Evolutionary conservation across 35 echinoderm and acorn worm species (phyloP).

Genomic region (Heliocidaris erythrogramma): DNA sequence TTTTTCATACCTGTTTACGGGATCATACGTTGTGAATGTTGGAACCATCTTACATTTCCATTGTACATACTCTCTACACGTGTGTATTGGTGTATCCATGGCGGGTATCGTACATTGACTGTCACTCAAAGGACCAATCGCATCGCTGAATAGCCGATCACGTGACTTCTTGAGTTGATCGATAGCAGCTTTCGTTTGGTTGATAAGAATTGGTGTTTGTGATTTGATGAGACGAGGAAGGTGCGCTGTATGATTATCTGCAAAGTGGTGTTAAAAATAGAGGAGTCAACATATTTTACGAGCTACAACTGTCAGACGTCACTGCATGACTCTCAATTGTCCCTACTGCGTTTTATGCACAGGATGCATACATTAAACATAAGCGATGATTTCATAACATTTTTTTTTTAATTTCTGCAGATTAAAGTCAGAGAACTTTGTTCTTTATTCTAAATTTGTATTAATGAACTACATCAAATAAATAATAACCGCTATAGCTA

Average conservation of each 20-base stretch:
- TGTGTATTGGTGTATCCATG: conserved; percentile 29
- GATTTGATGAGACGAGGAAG: background rate
- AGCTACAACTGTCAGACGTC: no score
- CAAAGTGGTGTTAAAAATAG: background rate
- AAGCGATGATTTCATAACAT: no score
- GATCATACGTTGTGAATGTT: conserved; percentile 49
- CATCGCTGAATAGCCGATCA: conserved; percentile 50
- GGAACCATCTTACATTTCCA: conserved; percentile 64
- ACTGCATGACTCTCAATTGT: no score
- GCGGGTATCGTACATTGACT: conserved; percentile 49
- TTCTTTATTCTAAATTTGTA: no score
- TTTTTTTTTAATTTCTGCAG: no score
- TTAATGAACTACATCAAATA: no score
- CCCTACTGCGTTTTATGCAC: no score
- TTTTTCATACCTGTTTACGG: conserved; percentile 42
- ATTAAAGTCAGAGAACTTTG: no score
- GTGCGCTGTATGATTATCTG: background rate
- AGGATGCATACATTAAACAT: no score
- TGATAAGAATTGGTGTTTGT: conserved; percentile 12
- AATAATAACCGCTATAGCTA: no score
- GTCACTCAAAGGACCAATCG: conserved; percentile 51
- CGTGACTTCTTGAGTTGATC: conserved; percentile 33
- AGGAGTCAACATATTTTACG: no score
- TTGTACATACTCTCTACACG: conserved; percentile 39
- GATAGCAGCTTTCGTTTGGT: conserved; percentile 44